Evolutionary conservation across 2,888 invertebrate genomes (phyloP).

Genomic region (Apamea anceps): DNA sequence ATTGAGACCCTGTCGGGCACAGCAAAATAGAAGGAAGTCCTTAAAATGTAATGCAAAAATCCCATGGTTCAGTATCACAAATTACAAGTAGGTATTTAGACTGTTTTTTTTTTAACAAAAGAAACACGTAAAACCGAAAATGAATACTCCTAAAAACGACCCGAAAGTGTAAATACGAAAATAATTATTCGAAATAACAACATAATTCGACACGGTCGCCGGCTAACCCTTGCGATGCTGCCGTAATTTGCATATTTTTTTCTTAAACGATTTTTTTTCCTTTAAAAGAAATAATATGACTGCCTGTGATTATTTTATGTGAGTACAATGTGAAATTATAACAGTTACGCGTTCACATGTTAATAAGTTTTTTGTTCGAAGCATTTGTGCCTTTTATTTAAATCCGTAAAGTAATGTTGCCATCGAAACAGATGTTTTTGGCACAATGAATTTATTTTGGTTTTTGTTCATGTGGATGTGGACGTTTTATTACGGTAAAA

Average conservation of each 20-base stretch:
- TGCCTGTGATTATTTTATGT: slow-evolving; percentile 78
- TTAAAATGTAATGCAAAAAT: not conserved
- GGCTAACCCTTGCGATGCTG: slow-evolving; percentile 74
- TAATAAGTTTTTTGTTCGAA: slow-evolving; percentile 83
- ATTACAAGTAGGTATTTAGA: not conserved
- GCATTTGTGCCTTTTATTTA: slow-evolving; percentile 67
- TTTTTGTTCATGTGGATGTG: slow-evolving; percentile 45
- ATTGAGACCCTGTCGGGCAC: not conserved
- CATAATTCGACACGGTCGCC: slow-evolving; percentile 70
- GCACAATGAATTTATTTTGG: slow-evolving; percentile 62
- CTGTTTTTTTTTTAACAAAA: not conserved
- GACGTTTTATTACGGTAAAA: slow-evolving; percentile 32
- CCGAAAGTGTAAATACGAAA: slow-evolving; percentile 62
- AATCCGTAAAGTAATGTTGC: slow-evolving; percentile 69
- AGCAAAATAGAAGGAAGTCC: not conserved
- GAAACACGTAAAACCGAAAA: not conserved
- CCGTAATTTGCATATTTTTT: slow-evolving; percentile 75
- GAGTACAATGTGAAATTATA: slow-evolving; percentile 82
- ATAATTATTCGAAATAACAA: slow-evolving; percentile 70
- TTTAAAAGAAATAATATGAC: too few relatives aligned
- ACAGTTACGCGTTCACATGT: slow-evolving; percentile 83
- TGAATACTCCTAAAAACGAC: not conserved
- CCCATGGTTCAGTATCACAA: not conserved
- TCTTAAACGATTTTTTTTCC: slow-evolving; percentile 75
- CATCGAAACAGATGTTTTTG: slow-evolving; percentile 73